Percentiles rank a stretch among this genome's conserved stretches.
Evolutionary conservation across 2,888 invertebrate genomes (phyloP).

Genomic region (Torymus texanus): DNA sequence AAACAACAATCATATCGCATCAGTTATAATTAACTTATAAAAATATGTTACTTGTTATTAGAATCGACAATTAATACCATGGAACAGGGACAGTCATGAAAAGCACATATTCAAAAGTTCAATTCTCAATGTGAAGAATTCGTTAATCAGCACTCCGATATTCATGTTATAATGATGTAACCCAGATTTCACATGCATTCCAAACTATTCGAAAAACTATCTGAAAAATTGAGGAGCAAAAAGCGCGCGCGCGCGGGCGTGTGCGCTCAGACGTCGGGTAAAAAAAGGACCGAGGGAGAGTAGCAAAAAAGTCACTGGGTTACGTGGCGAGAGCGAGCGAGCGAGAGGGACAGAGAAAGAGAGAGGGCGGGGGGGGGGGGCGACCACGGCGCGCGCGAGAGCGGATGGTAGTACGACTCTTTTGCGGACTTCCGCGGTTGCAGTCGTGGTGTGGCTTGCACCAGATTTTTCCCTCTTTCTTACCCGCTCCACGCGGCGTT

Average conservation of each 20-base stretch:
- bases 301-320: conserved; percentile 47
- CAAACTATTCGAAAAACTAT: conserved; percentile 3
- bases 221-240: conserved; percentile 3
- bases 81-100: too few species aligned
- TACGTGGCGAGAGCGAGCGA: background rate
- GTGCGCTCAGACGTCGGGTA: background rate
- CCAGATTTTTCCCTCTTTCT: conserved; percentile 42
- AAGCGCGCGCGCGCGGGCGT: background rate
- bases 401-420: conserved; percentile 24
- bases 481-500: background rate
- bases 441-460: conserved; percentile 29
- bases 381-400: conserved; percentile 9
- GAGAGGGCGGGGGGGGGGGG: conserved; percentile 4
- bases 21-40: too few species aligned
- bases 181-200: conserved; percentile 8
- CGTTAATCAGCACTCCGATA: too few species aligned
- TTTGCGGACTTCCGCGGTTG: conserved; percentile 45
- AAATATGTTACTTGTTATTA: too few species aligned
- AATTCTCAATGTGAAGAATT: too few species aligned
- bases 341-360: background rate
- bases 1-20: too few species aligned
- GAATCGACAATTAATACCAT: too few species aligned
- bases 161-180: background rate
- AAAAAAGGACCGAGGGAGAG: conserved; percentile 5
- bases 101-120: too few species aligned